Evolutionary conservation across 2,113 vertebrate species (phyloP).

Genomic region (Coregonus clupeaformis): DNA sequence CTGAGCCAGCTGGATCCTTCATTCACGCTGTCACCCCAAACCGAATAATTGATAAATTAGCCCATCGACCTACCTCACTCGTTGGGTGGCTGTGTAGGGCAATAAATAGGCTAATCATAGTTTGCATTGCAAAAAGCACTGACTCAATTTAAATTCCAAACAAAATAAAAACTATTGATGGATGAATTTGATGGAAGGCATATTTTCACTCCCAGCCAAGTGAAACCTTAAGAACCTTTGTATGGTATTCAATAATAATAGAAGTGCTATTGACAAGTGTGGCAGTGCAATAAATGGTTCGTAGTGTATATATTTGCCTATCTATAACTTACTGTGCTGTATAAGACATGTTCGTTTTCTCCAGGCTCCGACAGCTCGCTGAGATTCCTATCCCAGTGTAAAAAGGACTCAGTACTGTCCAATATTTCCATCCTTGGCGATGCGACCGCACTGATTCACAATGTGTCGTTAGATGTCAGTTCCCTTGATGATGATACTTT

Average conservation of each 20-base stretch:
- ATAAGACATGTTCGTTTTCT: slow-evolving; percentile 82
- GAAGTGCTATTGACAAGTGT: not conserved
- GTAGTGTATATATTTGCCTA: not conserved
- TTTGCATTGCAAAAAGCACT: no score
- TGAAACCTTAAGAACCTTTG: not conserved
- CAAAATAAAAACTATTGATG: rapidly evolving
- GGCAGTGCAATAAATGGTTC: not conserved
- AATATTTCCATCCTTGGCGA: slow-evolving; percentile 82
- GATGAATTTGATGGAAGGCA: no score
- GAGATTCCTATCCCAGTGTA: slow-evolving; percentile 91
- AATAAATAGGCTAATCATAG: no score
- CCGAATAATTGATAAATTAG: no score
- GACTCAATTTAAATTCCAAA: no score
- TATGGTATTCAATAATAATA: not conserved
- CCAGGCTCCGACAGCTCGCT: slow-evolving; percentile 90
- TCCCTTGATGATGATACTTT: not conserved
- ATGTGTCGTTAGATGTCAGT: not conserved
- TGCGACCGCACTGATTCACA: not conserved
- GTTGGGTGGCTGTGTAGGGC: no score
- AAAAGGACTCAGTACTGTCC: slow-evolving; percentile 80
- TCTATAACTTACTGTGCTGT: slow-evolving; percentile 84
- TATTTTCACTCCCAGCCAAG: no score
- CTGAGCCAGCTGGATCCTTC: slow-evolving; percentile 48
- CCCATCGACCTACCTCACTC: no score
- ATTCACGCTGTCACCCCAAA: not conserved